Evolutionary conservation across 2,113 vertebrate species (phyloP).

Genomic region (Oceanodroma tethys): DNA sequence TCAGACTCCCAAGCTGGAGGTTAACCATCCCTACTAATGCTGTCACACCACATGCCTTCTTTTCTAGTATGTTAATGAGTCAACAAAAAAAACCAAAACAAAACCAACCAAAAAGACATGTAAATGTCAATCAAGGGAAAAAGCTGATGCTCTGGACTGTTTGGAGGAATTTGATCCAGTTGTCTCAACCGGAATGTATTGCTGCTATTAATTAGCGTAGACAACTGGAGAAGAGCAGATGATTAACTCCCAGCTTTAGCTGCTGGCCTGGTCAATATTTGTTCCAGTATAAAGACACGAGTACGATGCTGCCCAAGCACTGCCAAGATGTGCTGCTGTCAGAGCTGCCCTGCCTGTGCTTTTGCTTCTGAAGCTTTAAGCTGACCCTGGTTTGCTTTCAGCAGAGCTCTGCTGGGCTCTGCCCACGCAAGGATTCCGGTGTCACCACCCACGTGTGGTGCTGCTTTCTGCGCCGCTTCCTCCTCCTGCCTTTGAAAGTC

Average conservation of each 20-base stretch:
- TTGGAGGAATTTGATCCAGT: fast-evolving
- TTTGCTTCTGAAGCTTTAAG: not conserved
- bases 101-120: not conserved
- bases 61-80: too few relatives aligned
- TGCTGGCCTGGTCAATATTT: fast-evolving
- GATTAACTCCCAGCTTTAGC: not conserved
- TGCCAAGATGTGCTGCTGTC: not conserved
- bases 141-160: not conserved
- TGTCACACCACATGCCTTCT: fast-evolving
- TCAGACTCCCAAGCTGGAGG: not conserved
- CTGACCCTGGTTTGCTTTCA: not conserved
- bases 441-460: fast-evolving
- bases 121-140: too few relatives aligned
- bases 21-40: not conserved
- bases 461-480: too few relatives aligned
- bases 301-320: fast-evolving
- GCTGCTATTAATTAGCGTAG: fast-evolving
- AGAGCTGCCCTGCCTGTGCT: not conserved
- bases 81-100: not conserved
- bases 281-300: fast-evolving
- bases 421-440: fast-evolving
- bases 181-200: fast-evolving
- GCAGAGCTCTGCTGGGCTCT: not conserved
- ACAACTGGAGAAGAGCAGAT: too few relatives aligned
- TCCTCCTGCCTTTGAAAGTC: not conserved